phyloP scores from a whole-genome alignment of 2,797 vertebrate genomes.

The Coregonus sp. region DNA sequence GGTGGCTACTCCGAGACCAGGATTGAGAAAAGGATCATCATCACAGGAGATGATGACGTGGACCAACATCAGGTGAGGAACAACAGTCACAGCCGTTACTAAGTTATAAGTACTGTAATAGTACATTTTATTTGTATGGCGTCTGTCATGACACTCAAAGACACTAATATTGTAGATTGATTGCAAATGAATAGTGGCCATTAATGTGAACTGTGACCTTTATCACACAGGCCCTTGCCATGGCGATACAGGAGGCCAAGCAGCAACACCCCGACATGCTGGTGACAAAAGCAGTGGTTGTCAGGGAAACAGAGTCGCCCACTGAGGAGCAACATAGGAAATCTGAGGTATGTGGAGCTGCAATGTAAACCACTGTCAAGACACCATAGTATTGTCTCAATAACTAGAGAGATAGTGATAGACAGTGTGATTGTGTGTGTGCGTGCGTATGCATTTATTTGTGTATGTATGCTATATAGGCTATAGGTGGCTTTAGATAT shows the following conservation, averaged over 20 bases:
- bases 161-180: not conserved
- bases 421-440: not conserved
- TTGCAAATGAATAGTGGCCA: not conserved
- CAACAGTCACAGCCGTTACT: not conserved
- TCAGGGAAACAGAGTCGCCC: constrained; percentile 95
- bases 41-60: constrained; percentile 96
- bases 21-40: constrained; percentile 99
- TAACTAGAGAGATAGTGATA: too few species aligned
- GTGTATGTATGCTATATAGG: too few species aligned
- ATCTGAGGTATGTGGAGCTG: constrained; percentile 77
- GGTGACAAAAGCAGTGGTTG: constrained; percentile 98
- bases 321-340: constrained; percentile 87
- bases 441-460: not conserved
- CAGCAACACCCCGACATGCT: constrained; percentile 98
- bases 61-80: constrained; percentile 93
- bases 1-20: constrained; percentile 98
- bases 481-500: too few species aligned
- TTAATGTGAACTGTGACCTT: not conserved
- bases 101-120: too few species aligned
- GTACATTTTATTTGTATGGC: too few species aligned
- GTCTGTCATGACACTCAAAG: not conserved
- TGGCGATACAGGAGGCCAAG: constrained; percentile 98
- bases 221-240: constrained; percentile 86
- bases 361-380: not conserved
- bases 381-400: not conserved